Evolutionary conservation across 1,140 invertebrate genomes (phyloP), one percentile per base, ranked within the genome.

Genomic region (Drosophila sulfurigaster): DNA sequence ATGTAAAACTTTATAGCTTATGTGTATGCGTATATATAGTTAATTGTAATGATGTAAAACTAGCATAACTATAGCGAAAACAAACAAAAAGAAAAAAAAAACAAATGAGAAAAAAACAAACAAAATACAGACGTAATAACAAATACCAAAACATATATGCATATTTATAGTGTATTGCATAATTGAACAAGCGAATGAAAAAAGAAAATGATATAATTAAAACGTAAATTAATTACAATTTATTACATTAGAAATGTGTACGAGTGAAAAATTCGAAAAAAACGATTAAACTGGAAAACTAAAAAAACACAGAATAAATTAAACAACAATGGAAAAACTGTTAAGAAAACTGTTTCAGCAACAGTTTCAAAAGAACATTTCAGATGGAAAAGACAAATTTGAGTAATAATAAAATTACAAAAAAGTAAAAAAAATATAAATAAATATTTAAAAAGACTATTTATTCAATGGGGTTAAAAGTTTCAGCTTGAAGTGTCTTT

Each of bases 361-460:
- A 62, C 58, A 59, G 76, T 76, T 59, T 45, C 46, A 63, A 68
- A 60, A 63, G 51, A 43, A 48, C 59, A 69, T 71, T 78, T 62
- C 58, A 77, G 13, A 77, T 80, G 65, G 59, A 72, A 78, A 69
- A 43, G 46, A 88, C 64, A 72, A 72, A 80, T 78, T 88, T 78
- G 70, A 88, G 67, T 87, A 87, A 82, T 87, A 87, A 87, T 88
- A 87, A 87, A 87, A 83, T 87, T 87, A 60, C 65, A 83, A 83
- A 82, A 87, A 83, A 78, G 56, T 88, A 77, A 79, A 88, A 70
- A 32, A 68, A 70, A 51, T 49, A 59, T 52, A 66, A n/a, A 16
- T 3, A 20, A 5, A n/a, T 43, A 13, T 43, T n/a, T 13, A 13
- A 43, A 43, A n/a, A 43, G 41, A 1, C 6, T 43, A 25, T 7